phyloP scores from a whole-genome alignment of 2,888 invertebrate genomes.

The Dusona sp. region DNA sequence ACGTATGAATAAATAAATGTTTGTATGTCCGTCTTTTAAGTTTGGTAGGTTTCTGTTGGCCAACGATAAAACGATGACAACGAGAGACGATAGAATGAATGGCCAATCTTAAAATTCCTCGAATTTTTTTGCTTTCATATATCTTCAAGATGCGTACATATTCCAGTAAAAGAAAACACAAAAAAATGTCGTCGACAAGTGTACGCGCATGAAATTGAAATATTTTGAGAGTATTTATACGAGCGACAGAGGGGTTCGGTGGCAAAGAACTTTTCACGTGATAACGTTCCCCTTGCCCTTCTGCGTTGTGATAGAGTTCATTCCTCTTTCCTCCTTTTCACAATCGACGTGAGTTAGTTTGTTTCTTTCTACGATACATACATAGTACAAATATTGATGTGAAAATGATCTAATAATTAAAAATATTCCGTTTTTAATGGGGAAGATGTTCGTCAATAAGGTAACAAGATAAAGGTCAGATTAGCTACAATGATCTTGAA shows the following conservation, averaged over 20 bases:
- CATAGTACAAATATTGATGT: not conserved
- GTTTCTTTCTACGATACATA: not conserved
- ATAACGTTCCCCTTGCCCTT: constrained; percentile 28
- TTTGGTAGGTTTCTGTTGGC: not conserved
- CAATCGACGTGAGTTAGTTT: not conserved
- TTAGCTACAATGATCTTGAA: constrained; percentile 5
- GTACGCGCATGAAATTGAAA: constrained; percentile 8
- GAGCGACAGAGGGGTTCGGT: constrained; percentile 24
- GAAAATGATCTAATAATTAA: not conserved
- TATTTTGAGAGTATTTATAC: constrained; percentile 40
- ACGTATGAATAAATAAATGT: not conserved
- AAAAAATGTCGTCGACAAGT: not conserved
- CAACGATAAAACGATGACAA: constrained; percentile 2
- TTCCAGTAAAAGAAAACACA: not conserved
- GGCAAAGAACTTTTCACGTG: constrained; percentile 36
- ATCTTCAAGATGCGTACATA: not conserved
- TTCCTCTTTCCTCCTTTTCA: constrained; percentile 38
- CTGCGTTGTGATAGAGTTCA: constrained; percentile 38
- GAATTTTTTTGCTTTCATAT: not conserved
- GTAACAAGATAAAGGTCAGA: constrained; percentile 4
- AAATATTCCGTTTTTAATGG: not conserved
- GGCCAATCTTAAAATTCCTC: not conserved
- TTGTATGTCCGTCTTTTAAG: not conserved
- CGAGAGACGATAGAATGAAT: constrained; percentile 19
- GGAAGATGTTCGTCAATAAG: not conserved